Percentiles rank a stretch among this genome's conserved stretches.
phyloP scores from a whole-genome alignment of 2,113 vertebrate genomes.

The Chaetorhynchus papuensis region DNA sequence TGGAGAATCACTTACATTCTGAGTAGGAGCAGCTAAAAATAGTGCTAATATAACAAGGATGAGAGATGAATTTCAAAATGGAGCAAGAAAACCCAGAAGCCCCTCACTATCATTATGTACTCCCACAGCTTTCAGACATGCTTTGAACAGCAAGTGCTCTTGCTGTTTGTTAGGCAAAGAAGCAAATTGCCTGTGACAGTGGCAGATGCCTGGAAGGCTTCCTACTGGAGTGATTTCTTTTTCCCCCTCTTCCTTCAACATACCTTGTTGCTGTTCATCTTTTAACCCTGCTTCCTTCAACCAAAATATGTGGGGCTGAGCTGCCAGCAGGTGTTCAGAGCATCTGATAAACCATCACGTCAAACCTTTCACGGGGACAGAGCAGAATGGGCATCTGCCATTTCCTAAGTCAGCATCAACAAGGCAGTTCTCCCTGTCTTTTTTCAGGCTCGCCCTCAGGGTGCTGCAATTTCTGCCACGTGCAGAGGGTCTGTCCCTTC shows the following conservation, averaged over 20 bases:
- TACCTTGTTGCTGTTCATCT: neutral
- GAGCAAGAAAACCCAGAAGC: slow-evolving; percentile 24
- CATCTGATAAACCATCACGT: neutral
- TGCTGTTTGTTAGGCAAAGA: neutral
- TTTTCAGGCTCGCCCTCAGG: neutral
- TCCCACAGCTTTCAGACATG: neutral
- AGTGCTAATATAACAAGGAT: neutral
- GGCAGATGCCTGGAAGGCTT: neutral
- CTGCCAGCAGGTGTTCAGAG: neutral
- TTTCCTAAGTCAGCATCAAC: neutral
- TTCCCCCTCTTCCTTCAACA: neutral
- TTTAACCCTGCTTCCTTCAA: neutral
- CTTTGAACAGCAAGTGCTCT: slow-evolving; percentile 5
- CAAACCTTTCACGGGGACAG: neutral
- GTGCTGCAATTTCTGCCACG: neutral
- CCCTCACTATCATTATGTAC: neutral
- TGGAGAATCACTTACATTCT: neutral
- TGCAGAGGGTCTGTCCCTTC: neutral
- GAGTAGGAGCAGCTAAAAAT: slow-evolving; percentile 45
- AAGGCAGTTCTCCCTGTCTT: neutral
- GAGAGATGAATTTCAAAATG: neutral
- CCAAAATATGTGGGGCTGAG: neutral
- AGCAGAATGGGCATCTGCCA: neutral
- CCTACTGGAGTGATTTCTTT: neutral
- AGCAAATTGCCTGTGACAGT: neutral